Conservation (phyloP, 2,113 vertebrate species). For the Laticauda laticaudata region DNA sequence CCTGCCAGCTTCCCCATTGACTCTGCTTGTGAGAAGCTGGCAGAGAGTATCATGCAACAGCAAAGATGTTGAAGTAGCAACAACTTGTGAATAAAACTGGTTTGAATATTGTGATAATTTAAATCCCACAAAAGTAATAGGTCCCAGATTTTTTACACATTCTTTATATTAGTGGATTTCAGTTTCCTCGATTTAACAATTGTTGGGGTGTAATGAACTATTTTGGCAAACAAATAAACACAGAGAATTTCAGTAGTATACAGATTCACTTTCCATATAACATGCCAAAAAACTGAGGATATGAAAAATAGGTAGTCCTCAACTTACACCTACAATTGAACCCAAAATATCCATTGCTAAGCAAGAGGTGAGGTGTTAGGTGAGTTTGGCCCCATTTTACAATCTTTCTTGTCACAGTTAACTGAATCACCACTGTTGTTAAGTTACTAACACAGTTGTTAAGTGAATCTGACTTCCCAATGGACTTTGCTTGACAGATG, state of each 20-base stretch:
- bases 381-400: too few species aligned
- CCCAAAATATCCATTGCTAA: too few species aligned
- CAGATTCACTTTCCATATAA: background rate
- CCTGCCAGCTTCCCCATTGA: background rate
- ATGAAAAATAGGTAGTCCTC: background rate
- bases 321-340: too few species aligned
- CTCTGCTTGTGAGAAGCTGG: background rate
- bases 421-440: too few species aligned
- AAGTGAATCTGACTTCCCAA: too few species aligned
- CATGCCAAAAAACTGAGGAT: background rate
- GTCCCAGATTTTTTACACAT: background rate
- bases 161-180: background rate
- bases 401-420: too few species aligned
- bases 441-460: too few species aligned
- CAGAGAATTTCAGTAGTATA: background rate
- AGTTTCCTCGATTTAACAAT: background rate
- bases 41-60: background rate
- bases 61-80: background rate
- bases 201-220: background rate
- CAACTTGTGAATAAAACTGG: background rate
- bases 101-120: background rate
- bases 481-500: too few species aligned
- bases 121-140: background rate
- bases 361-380: too few species aligned
- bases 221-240: background rate